These are phyloP conservation scores for Urosaurus nigricauda DNA, from an alignment of 2,797 vertebrate genomes.

Conservation along the genomic window DNA sequence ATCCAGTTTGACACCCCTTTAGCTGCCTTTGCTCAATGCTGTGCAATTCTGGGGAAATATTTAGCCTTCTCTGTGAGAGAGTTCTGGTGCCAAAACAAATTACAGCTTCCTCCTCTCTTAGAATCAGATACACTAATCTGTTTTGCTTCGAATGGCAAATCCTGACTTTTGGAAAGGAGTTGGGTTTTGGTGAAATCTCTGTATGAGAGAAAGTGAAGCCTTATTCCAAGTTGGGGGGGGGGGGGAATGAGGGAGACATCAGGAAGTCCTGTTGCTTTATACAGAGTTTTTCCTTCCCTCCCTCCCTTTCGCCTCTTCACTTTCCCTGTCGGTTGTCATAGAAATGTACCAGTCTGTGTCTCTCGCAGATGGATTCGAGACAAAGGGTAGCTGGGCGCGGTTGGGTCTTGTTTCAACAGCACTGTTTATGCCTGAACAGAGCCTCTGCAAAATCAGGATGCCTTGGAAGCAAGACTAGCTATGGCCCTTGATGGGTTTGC, in stretches of 20 bases:
- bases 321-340: slow-evolving; percentile 64
- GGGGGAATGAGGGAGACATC: slow-evolving; percentile 34
- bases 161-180: neutral
- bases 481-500: neutral
- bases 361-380: slow-evolving; percentile 69
- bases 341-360: slow-evolving; percentile 71
- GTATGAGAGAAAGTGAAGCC: slow-evolving; percentile 37
- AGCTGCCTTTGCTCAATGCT: too few species aligned
- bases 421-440: slow-evolving; percentile 68
- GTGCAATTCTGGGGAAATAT: too few species aligned
- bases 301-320: neutral
- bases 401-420: slow-evolving; percentile 71
- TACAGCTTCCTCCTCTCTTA: neutral
- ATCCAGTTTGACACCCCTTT: too few species aligned
- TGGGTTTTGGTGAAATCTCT: neutral
- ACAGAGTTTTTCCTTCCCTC: slow-evolving; percentile 19
- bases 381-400: slow-evolving; percentile 63
- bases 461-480: neutral
- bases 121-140: neutral
- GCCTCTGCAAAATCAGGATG: slow-evolving; percentile 4
- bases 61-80: too few species aligned
- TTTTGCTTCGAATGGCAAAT: neutral
- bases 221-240: slow-evolving; percentile 26
- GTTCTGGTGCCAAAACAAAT: too few species aligned
- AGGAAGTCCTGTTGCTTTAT: slow-evolving; percentile 54